Percentiles rank a stretch among this genome's conserved stretches.
Evolutionary conservation across 2,797 vertebrate genomes (phyloP).

Genomic region (Anisognathus igniventris): DNA sequence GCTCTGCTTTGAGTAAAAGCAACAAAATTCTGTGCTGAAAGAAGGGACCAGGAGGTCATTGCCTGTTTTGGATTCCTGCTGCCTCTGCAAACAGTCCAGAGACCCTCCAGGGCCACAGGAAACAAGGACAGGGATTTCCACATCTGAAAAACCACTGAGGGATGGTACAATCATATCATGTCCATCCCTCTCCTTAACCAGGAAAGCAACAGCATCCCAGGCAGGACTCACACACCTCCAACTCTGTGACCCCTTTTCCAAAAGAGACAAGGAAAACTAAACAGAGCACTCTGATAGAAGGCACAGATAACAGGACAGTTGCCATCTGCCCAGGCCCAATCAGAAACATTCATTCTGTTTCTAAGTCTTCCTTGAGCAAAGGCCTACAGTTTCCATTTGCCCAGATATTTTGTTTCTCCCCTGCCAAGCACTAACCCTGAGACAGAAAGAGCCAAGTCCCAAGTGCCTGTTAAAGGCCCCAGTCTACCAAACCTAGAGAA

Average conservation of each 20-base stretch:
- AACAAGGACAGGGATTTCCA: background rate
- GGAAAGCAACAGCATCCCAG: background rate
- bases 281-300: background rate
- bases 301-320: background rate
- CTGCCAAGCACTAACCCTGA: background rate
- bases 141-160: background rate
- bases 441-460: background rate
- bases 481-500: constrained; percentile 55
- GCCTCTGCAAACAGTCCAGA: background rate
- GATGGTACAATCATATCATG: background rate
- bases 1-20: background rate
- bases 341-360: background rate
- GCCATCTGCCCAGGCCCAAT: background rate
- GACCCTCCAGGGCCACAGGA: background rate
- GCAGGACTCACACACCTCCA: background rate
- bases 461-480: constrained; percentile 50
- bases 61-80: background rate
- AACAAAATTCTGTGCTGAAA: background rate
- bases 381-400: background rate
- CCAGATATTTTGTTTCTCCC: background rate
- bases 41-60: background rate
- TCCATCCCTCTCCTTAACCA: background rate
- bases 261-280: background rate
- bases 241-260: background rate
- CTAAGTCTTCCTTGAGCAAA: background rate